Evolutionary conservation across 1,140 invertebrate genomes (phyloP).

Genomic region (Macrobrachium rosenbergii): DNA sequence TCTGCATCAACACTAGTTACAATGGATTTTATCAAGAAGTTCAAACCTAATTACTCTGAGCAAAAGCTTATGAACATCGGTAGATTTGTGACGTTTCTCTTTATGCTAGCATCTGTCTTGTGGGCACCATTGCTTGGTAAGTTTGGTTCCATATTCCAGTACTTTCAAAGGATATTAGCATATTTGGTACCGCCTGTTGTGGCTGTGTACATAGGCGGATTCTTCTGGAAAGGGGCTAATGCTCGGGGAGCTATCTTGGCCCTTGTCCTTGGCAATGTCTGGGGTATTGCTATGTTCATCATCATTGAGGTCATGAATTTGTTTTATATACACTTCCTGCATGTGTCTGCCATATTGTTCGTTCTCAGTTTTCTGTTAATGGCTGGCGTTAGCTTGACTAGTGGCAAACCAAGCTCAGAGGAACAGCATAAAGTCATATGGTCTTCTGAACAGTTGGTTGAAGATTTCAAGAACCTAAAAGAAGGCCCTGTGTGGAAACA

Average conservation of each 20-base stretch:
- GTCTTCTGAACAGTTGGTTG: not conserved
- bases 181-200: slow-evolving; percentile 1
- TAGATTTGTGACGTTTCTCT: not conserved
- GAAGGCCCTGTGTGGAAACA: not conserved
- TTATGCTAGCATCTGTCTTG: not conserved
- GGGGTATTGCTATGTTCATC: not conserved
- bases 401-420: not conserved
- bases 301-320: not conserved
- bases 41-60: not conserved
- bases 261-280: not conserved
- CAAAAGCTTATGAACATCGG: not conserved
- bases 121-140: not conserved
- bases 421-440: not conserved
- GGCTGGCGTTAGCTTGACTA: not conserved
- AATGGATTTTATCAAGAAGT: not conserved
- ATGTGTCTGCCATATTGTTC: not conserved
- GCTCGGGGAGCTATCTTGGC: not conserved
- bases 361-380: not conserved
- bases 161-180: not conserved
- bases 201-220: not conserved
- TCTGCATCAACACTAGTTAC: slow-evolving; percentile 15
- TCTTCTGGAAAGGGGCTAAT: slow-evolving; percentile 3
- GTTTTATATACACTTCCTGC: slow-evolving; percentile 1
- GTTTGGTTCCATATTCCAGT: slow-evolving; percentile 4
- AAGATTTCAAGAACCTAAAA: slow-evolving; percentile 1